These are phyloP conservation scores for Anas bahamensis DNA, from an alignment of 2,797 vertebrate genomes.

Conservation along the genomic window DNA sequence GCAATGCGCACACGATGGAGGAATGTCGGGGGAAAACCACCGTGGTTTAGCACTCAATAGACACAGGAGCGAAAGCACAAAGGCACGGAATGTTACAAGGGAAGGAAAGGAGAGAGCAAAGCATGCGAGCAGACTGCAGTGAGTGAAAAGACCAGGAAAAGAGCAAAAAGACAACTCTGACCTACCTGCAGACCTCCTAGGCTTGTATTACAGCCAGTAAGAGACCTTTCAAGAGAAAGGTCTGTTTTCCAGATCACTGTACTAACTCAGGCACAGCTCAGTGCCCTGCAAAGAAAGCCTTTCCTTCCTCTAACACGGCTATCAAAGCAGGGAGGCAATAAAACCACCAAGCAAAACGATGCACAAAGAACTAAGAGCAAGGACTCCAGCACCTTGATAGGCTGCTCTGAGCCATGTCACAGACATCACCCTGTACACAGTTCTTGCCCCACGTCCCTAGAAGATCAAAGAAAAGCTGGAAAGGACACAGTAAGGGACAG, in stretches of 20 bases:
- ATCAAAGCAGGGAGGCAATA: background rate
- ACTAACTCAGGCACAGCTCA: background rate
- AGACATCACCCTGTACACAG: background rate
- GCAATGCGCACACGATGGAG: background rate
- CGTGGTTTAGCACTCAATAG: background rate
- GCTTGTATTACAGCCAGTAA: background rate
- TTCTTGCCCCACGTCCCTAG: background rate
- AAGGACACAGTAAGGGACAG: background rate
- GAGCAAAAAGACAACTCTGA: background rate
- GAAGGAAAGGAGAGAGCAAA: background rate
- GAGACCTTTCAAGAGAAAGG: background rate
- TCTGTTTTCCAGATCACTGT: background rate
- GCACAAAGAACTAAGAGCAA: background rate
- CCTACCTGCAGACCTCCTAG: background rate
- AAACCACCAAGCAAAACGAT: background rate
- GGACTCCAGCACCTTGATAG: background rate
- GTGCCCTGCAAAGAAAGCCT: background rate
- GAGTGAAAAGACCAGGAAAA: background rate
- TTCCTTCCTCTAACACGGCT: background rate
- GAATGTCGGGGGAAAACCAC: background rate
- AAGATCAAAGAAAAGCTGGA: background rate
- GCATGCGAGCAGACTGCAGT: background rate
- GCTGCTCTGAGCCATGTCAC: background rate
- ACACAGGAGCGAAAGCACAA: background rate
- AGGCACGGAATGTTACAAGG: background rate